These are phyloP conservation scores for Chionoecetes opilio DNA, from an alignment of 1,140 invertebrate species.

Conservation along the genomic window DNA sequence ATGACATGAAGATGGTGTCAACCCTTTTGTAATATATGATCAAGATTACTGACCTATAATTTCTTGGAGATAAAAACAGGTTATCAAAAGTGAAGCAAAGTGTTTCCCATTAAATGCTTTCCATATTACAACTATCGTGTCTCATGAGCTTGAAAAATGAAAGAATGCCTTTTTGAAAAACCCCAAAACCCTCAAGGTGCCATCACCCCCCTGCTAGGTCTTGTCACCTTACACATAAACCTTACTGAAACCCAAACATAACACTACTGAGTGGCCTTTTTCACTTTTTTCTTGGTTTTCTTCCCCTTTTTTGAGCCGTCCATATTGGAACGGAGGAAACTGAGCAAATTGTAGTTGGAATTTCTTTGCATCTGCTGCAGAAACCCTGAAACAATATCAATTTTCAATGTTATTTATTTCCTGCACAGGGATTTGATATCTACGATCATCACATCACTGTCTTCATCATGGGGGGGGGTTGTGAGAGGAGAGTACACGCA, in stretches of 20 bases:
- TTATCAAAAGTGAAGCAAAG: not conserved
- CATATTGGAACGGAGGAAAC: slow-evolving; percentile 81
- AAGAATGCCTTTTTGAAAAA: slow-evolving; percentile 14
- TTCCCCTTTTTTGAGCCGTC: slow-evolving; percentile 80
- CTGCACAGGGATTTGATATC: not conserved
- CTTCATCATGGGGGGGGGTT: too few relatives aligned
- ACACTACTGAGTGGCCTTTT: slow-evolving; percentile 80
- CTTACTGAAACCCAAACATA: not conserved
- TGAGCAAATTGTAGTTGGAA: slow-evolving; percentile 80
- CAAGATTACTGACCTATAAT: too few relatives aligned
- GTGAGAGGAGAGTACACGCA: too few relatives aligned
- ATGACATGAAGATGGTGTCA: too few relatives aligned
- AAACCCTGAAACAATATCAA: slow-evolving; percentile 67
- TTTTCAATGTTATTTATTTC: not conserved
- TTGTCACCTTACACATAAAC: not conserved
- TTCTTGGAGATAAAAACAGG: too few relatives aligned
- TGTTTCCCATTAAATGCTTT: not conserved
- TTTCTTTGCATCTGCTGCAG: slow-evolving; percentile 76
- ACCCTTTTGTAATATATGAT: too few relatives aligned
- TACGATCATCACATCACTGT: too few relatives aligned
- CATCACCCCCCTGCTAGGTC: not conserved
- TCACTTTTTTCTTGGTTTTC: slow-evolving; percentile 80
- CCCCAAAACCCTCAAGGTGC: slow-evolving; percentile 22
- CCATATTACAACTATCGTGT: not conserved
- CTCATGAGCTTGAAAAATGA: not conserved